A percentile compares a stretch with the other conserved stretches of the same genome.
Conservation (phyloP, 2,797 vertebrate species). For the Silurus lanzhouensis region DNA sequence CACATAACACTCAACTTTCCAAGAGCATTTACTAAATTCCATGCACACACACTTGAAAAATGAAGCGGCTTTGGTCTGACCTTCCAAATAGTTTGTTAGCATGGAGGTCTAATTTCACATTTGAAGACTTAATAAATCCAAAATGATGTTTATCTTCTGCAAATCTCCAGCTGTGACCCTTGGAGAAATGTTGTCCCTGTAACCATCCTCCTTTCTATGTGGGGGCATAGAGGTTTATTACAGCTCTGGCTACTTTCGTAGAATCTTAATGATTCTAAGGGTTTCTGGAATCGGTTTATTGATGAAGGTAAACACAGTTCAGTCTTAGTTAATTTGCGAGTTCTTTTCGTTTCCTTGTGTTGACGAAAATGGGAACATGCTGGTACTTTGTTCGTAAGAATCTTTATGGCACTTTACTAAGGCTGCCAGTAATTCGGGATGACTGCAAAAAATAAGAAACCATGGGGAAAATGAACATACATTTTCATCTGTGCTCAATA, state of each 20-base stretch:
- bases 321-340: background rate
- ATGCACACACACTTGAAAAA: background rate
- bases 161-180: background rate
- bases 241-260: background rate
- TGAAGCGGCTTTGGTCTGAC: background rate
- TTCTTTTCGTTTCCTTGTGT: background rate
- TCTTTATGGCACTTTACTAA: background rate
- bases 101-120: background rate
- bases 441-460: background rate
- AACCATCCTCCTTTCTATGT: background rate
- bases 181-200: background rate
- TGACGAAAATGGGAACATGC: background rate
- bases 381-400: background rate
- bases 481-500: conserved; percentile 48
- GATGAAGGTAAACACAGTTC: background rate
- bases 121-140: background rate
- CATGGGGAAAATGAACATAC: conserved; percentile 7
- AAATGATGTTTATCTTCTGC: background rate
- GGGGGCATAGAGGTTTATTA: background rate
- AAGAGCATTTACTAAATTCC: background rate
- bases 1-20: background rate
- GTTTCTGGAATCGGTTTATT: background rate
- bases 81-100: background rate
- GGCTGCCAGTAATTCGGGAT: background rate
- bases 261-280: too few species aligned